These are phyloP conservation scores for Edolisoma coerulescens DNA, from an alignment of 2,113 vertebrate genomes.

Conservation along the genomic window DNA sequence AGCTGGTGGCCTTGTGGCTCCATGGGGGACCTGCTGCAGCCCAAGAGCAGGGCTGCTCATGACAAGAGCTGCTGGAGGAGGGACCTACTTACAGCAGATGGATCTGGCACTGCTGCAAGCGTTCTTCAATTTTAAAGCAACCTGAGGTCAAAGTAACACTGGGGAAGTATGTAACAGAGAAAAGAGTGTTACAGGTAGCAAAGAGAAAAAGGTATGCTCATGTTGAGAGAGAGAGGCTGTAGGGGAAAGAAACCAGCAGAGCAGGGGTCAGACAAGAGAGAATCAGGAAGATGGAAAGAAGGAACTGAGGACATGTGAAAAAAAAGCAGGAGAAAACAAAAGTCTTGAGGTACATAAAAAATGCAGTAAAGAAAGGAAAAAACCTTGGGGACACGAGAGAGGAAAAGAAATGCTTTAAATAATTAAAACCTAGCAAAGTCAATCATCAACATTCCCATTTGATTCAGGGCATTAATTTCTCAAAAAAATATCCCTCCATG, in stretches of 20 bases:
- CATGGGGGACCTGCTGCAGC: background rate
- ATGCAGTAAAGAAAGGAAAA: background rate
- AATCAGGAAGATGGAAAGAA: background rate
- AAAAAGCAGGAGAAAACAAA: background rate
- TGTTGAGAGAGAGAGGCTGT: background rate
- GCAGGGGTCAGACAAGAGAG: background rate
- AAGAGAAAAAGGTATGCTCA: background rate
- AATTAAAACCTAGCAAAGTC: background rate
- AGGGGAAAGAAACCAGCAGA: background rate
- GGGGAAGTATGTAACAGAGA: background rate
- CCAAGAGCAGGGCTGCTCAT: background rate
- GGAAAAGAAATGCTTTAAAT: background rate
- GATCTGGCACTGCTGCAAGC: background rate
- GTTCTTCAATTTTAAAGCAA: background rate
- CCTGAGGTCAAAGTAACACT: background rate
- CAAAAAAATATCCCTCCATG: background rate
- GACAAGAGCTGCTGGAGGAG: background rate
- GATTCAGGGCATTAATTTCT: background rate
- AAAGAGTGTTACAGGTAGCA: background rate
- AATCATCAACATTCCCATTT: background rate
- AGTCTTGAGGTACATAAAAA: background rate
- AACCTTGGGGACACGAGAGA: background rate
- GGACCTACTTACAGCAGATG: background rate
- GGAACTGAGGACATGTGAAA: background rate
- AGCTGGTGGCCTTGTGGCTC: background rate